Conservation (phyloP, 1,140 invertebrate species). For the Euwallacea similis region DNA sequence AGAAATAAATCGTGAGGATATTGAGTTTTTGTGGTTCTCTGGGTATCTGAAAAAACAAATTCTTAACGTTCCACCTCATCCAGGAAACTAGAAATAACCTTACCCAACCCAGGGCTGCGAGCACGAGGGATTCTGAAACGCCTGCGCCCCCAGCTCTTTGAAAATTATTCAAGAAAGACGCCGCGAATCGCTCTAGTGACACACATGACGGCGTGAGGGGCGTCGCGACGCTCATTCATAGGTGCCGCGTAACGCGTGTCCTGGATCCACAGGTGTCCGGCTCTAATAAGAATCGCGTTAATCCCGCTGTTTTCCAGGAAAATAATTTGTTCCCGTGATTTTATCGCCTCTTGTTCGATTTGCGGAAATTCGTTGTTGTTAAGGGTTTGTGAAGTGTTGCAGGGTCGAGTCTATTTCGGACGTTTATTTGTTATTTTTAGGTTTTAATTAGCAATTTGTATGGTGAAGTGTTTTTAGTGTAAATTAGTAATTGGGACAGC, state of each 20-base stretch:
- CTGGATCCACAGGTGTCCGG: constrained; percentile 12
- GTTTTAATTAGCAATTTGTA: too few species aligned
- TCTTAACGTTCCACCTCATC: neutral
- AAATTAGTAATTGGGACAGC: too few species aligned
- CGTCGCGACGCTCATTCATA: constrained; percentile 22
- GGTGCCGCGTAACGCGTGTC: neutral
- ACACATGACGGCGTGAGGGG: constrained; percentile 18
- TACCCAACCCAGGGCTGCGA: neutral
- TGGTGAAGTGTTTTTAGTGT: too few species aligned
- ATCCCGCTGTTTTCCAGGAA: neutral
- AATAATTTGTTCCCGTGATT: neutral
- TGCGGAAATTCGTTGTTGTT: neutral
- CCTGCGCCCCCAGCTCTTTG: constrained; percentile 1
- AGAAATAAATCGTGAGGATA: too few species aligned
- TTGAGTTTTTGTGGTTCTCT: too few species aligned
- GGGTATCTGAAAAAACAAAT: too few species aligned
- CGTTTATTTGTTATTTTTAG: too few species aligned
- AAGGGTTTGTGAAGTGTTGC: neutral
- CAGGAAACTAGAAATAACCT: constrained; percentile 48
- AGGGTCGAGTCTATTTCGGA: neutral
- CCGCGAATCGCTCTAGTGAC: constrained; percentile 18
- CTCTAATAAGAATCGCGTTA: neutral
- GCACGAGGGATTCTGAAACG: constrained; percentile 5
- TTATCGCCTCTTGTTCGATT: too few species aligned
- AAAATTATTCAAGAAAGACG: constrained; percentile 12